Conservation (phyloP, 2,888 invertebrate genomes). For the Dermolepida albohirtum region DNA sequence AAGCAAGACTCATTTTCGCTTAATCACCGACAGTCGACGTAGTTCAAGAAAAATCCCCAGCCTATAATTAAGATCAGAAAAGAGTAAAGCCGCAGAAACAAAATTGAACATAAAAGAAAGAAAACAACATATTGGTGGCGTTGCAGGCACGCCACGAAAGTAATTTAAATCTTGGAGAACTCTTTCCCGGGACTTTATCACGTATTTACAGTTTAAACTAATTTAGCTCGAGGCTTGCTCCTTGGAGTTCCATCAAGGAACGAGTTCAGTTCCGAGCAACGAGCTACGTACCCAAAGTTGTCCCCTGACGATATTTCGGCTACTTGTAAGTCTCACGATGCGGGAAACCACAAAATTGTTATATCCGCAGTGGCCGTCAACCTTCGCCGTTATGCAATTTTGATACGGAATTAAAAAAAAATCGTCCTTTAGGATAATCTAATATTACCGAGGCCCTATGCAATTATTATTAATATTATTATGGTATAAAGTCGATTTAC, state of each 20-base stretch:
- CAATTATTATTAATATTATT: too few relatives aligned
- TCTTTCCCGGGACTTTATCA: conserved; percentile 15
- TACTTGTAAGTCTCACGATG: conserved; percentile 20
- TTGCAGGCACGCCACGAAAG: neutral
- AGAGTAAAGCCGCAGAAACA: neutral
- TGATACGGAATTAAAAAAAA: too few relatives aligned
- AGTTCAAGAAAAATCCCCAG: too few relatives aligned
- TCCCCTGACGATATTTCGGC: conserved; percentile 21
- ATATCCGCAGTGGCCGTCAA: conserved; percentile 4
- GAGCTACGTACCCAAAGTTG: conserved; percentile 13
- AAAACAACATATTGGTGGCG: neutral
- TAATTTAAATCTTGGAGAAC: conserved; percentile 23
- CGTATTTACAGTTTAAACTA: conserved; percentile 37
- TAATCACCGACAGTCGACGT: too few relatives aligned
- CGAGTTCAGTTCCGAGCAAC: neutral
- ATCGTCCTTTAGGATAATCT: too few relatives aligned
- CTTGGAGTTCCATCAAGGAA: conserved; percentile 19
- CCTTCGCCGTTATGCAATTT: too few relatives aligned
- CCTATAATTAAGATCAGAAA: too few relatives aligned
- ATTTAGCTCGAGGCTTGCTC: conserved; percentile 15
- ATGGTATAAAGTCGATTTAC: too few relatives aligned
- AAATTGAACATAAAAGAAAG: neutral
- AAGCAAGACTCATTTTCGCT: too few relatives aligned
- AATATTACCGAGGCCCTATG: too few relatives aligned
- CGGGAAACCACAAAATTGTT: conserved; percentile 29